phyloP scores from a whole-genome alignment of 2,113 vertebrate species.

The Rhea americana region DNA sequence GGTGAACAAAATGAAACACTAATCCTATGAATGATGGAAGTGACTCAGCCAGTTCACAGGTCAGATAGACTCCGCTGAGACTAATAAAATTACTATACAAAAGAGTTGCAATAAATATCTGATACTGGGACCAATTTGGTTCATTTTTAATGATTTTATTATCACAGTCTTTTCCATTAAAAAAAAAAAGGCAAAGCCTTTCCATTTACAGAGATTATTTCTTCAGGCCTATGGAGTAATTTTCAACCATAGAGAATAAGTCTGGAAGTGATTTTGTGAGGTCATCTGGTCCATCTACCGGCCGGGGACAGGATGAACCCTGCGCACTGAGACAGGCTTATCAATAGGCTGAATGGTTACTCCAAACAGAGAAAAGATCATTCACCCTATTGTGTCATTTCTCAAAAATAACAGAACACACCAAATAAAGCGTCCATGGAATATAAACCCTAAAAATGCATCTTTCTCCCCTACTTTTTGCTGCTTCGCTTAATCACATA shows the following conservation, averaged over 20 bases:
- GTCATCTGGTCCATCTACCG: background rate
- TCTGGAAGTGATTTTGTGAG: background rate
- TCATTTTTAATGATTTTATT: background rate
- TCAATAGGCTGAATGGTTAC: background rate
- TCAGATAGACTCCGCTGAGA: background rate
- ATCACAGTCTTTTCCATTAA: background rate
- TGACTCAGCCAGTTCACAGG: background rate
- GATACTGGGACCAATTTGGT: background rate
- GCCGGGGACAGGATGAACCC: background rate
- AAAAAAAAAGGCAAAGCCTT: background rate
- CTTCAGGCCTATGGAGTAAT: background rate
- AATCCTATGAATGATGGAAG: background rate
- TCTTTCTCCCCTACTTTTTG: background rate
- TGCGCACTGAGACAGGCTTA: background rate
- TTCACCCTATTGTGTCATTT: background rate
- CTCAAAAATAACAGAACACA: background rate
- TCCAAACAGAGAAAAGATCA: background rate
- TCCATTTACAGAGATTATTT: background rate
- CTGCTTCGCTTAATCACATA: background rate
- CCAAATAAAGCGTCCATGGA: background rate
- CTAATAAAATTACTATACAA: background rate
- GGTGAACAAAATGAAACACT: background rate
- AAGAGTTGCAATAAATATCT: background rate
- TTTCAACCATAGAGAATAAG: background rate
- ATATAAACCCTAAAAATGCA: background rate